Conservation (phyloP, 2,888 invertebrate species). For the Drosophila acutilabella region DNA sequence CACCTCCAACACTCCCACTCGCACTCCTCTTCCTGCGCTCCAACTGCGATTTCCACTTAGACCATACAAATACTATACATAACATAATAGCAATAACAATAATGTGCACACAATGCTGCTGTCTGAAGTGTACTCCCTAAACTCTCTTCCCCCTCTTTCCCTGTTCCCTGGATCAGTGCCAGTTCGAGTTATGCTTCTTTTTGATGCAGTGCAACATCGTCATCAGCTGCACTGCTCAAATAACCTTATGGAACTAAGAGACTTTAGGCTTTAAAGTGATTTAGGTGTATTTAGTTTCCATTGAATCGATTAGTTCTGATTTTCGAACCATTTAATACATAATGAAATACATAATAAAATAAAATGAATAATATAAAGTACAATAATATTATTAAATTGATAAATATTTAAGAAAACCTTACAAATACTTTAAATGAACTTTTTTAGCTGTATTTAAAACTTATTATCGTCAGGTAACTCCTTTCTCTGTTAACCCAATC, state of each 20-base stretch:
- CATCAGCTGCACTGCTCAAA: neutral
- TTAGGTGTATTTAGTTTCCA: no score
- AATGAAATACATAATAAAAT: no score
- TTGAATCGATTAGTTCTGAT: no score
- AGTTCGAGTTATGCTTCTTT: slow-evolving; percentile 6
- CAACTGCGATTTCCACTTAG: slow-evolving; percentile 71
- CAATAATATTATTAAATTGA: no score
- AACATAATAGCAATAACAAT: slow-evolving; percentile 78
- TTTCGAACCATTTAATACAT: no score
- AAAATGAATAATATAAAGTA: no score
- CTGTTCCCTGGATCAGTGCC: neutral
- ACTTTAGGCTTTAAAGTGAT: neutral
- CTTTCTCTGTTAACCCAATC: no score
- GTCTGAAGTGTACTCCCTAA: slow-evolving; percentile 47
- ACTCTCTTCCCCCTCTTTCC: neutral
- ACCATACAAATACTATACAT: slow-evolving; percentile 69
- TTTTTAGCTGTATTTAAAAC: no score
- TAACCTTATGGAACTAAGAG: neutral
- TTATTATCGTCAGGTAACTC: no score
- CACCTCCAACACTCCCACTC: slow-evolving; percentile 23
- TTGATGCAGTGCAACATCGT: slow-evolving; percentile 10
- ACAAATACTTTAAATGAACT: no score
- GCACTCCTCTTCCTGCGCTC: slow-evolving; percentile 46
- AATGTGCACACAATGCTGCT: slow-evolving; percentile 61
- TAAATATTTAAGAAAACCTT: no score